phyloP scores from a whole-genome alignment of 2,797 vertebrate species.

The Smutsia gigantea region DNA sequence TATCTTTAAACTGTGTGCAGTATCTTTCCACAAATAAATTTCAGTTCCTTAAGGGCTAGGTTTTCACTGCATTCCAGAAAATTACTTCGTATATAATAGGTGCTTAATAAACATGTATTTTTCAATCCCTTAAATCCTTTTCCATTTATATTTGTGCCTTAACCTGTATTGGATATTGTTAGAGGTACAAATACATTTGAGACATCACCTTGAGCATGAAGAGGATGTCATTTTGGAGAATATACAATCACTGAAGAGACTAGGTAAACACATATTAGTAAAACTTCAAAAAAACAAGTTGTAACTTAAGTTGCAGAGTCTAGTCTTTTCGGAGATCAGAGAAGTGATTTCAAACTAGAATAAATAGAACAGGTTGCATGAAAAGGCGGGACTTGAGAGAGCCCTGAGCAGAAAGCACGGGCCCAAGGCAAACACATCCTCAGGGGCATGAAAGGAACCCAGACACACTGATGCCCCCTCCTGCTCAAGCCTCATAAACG shows the following conservation, averaged over 20 bases:
- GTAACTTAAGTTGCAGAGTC: neutral
- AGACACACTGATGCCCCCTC: neutral
- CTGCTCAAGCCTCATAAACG: neutral
- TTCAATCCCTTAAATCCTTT: neutral
- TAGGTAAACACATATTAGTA: neutral
- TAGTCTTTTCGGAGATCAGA: neutral
- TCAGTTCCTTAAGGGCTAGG: neutral
- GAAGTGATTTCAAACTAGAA: neutral
- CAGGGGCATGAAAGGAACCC: neutral
- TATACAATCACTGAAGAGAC: neutral
- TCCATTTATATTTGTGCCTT: neutral
- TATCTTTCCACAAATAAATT: neutral
- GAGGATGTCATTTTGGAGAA: neutral
- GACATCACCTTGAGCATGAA: neutral
- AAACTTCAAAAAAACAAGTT: neutral
- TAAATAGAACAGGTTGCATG: neutral
- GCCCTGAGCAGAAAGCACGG: neutral
- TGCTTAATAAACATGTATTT: neutral
- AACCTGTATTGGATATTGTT: neutral
- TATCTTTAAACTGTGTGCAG: neutral
- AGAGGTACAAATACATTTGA: neutral
- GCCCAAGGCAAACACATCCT: neutral
- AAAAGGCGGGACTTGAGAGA: neutral
- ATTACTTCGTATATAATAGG: neutral
- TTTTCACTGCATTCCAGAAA: neutral